Percentiles rank a stretch among this genome's conserved stretches.
phyloP scores from a whole-genome alignment of 1,140 invertebrate species.

The Xylocopa sonorina region DNA sequence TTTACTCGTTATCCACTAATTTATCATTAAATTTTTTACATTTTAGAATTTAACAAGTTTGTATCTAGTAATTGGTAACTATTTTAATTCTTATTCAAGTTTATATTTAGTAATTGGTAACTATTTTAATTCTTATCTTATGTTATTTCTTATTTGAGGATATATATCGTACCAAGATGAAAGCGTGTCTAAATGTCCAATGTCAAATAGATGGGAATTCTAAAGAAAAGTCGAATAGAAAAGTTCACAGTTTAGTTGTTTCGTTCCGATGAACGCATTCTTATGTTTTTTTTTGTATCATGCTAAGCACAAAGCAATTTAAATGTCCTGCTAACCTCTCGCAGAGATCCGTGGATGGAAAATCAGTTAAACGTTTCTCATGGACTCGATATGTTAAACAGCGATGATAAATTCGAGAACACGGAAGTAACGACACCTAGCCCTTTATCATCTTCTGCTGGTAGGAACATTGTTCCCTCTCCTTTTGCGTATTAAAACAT shows the following conservation, averaged over 20 bases:
- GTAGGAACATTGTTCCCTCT: conserved; percentile 16
- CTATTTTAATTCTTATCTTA: no score
- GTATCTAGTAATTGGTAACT: no score
- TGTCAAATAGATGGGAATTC: no score
- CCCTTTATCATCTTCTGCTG: conserved; percentile 19
- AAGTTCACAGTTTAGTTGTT: neutral
- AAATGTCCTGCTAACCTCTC: conserved; percentile 26
- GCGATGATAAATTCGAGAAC: neutral
- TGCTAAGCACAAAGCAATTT: neutral
- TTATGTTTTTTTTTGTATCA: conserved; percentile 18
- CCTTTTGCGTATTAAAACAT: neutral
- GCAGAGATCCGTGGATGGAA: neutral
- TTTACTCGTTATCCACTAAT: no score
- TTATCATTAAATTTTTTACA: no score
- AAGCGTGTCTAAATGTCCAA: no score
- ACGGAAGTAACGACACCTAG: conserved; percentile 25
- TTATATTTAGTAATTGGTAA: no score
- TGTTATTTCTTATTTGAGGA: no score
- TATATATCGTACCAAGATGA: no score
- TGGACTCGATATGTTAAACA: conserved; percentile 48
- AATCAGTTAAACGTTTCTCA: neutral
- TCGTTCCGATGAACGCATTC: neutral
- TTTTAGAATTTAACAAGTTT: no score
- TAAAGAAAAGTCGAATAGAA: no score
- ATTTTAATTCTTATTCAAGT: no score